Conservation (phyloP, 2,113 vertebrate species). For the Ptilorrhoa leucosticta region DNA sequence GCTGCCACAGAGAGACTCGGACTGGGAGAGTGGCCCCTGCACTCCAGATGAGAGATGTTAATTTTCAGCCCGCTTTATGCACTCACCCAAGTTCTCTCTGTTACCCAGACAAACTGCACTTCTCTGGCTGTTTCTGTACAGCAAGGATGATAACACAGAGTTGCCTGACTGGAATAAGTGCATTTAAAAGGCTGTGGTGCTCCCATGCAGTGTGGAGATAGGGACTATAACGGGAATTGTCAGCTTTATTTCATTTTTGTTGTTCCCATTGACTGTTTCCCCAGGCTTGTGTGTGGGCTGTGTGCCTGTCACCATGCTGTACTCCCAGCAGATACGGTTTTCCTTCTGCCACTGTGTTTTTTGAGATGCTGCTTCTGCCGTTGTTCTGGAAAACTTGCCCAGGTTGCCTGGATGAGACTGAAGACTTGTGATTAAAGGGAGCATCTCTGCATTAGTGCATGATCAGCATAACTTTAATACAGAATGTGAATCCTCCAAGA, state of each 20-base stretch:
- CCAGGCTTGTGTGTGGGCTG: neutral
- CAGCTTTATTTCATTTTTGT: neutral
- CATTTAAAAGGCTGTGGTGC: neutral
- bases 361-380: neutral
- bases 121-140: neutral
- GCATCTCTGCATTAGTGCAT: neutral
- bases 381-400: neutral
- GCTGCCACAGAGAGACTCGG: neutral
- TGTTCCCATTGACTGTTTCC: neutral
- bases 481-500: neutral
- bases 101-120: neutral
- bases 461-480: neutral
- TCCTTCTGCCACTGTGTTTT: neutral
- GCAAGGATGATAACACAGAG: fast-evolving
- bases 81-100: neutral
- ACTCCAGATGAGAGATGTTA: neutral
- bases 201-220: neutral
- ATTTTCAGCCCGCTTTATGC: neutral
- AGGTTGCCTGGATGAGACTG: neutral
- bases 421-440: neutral
- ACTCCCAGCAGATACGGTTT: fast-evolving
- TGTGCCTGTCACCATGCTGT: neutral
- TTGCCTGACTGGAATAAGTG: neutral
- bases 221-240: neutral
- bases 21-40: neutral